A percentile compares a stretch with the other conserved stretches of the same genome.
Conservation (phyloP, 2,797 vertebrate genomes). For the Sebastes matsubarae region DNA sequence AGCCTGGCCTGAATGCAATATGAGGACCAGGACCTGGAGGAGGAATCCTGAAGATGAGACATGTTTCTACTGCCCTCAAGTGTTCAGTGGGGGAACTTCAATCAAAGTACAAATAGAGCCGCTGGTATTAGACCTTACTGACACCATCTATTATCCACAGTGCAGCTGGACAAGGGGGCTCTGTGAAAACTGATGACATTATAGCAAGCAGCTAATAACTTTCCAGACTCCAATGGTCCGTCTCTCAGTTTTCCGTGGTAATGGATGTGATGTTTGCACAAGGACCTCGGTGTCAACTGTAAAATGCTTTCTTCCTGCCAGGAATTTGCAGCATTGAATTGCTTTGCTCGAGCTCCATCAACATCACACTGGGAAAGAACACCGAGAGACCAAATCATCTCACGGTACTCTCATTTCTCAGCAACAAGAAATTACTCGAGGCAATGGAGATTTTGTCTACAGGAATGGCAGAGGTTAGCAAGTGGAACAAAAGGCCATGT, state of each 20-base stretch:
- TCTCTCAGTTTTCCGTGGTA: constrained; percentile 7
- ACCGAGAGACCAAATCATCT: neutral
- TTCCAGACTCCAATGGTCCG: constrained; percentile 26
- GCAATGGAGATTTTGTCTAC: constrained; percentile 16
- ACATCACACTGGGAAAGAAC: constrained; percentile 16
- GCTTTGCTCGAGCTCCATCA: constrained; percentile 30
- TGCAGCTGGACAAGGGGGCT: neutral
- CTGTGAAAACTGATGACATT: constrained; percentile 32
- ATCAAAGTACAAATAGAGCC: neutral
- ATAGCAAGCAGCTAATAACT: constrained; percentile 33
- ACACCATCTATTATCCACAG: constrained; percentile 20
- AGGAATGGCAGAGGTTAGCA: constrained; percentile 26
- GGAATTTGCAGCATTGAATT: constrained; percentile 32
- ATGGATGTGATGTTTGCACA: constrained; percentile 44
- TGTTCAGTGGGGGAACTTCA: constrained; percentile 37
- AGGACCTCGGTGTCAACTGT: constrained; percentile 32
- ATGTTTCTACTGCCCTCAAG: constrained; percentile 74
- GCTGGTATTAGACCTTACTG: neutral
- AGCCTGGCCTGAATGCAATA: constrained; percentile 56
- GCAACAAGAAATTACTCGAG: constrained; percentile 12
- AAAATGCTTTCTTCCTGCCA: constrained; percentile 42
- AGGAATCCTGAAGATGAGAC: neutral
- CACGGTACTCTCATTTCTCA: constrained; percentile 18
- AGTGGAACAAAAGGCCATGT: constrained; percentile 7
- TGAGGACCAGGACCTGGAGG: constrained; percentile 14